These are phyloP conservation scores for Moxostoma hubbsi DNA, from an alignment of 2,797 vertebrate species.

Conservation along the genomic window DNA sequence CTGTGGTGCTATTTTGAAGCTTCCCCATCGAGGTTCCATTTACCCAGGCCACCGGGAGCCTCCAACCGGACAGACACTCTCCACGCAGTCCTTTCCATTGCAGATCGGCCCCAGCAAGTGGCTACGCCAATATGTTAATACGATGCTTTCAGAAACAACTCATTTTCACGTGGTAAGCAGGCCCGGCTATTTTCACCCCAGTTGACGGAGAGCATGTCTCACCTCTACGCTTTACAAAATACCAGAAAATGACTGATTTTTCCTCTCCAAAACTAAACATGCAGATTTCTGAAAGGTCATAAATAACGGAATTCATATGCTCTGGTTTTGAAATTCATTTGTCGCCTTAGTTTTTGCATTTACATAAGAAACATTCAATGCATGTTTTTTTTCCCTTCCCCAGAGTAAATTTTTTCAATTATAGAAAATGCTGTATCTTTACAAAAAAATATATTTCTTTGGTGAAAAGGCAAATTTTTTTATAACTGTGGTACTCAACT, in stretches of 20 bases:
- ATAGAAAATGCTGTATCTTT: not conserved
- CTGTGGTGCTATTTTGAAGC: constrained; percentile 74
- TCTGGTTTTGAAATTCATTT: constrained; percentile 8
- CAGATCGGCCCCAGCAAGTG: constrained; percentile 68
- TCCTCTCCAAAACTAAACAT: constrained; percentile 38
- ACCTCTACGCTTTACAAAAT: constrained; percentile 49
- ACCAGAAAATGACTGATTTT: constrained; percentile 41
- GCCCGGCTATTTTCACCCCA: constrained; percentile 52
- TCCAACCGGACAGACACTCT: constrained; percentile 75
- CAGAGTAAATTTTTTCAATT: not conserved
- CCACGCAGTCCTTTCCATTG: constrained; percentile 72
- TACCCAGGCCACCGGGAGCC: constrained; percentile 74
- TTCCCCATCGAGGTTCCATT: constrained; percentile 76
- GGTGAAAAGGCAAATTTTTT: not conserved
- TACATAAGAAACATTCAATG: no score
- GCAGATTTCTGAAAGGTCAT: constrained; percentile 52
- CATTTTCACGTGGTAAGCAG: constrained; percentile 52
- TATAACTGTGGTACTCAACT: not conserved
- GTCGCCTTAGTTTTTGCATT: constrained; percentile 9
- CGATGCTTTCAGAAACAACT: constrained; percentile 63
- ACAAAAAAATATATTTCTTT: not conserved
- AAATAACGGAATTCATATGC: constrained; percentile 50
- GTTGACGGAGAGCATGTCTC: constrained; percentile 39
- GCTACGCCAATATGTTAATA: constrained; percentile 83
- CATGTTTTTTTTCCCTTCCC: not conserved